phyloP scores from a whole-genome alignment of 2,888 invertebrate genomes.

The Trilocha varians region DNA sequence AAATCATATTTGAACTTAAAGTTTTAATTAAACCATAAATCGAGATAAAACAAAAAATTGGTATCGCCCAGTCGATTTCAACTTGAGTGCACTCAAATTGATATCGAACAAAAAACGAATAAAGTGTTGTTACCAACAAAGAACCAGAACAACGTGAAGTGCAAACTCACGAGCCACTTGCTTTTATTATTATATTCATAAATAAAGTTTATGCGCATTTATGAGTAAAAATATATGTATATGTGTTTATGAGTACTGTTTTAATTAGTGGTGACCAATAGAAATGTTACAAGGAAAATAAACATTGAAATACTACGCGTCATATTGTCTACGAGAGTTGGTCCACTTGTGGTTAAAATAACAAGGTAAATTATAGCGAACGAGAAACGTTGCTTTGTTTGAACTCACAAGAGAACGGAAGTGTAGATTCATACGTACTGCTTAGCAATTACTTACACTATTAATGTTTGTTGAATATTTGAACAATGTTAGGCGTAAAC shows the following conservation, averaged over 20 bases:
- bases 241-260: not conserved
- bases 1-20: not conserved
- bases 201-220: not conserved
- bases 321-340: constrained; percentile 2
- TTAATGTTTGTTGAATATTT: not conserved
- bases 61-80: not conserved
- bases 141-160: not conserved
- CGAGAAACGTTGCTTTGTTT: not conserved
- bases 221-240: not conserved
- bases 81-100: constrained; percentile 2
- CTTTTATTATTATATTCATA: not conserved
- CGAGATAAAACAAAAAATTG: not conserved
- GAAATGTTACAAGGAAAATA: constrained; percentile 5
- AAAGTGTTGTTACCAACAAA: not conserved
- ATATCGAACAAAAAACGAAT: not conserved
- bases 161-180: not conserved
- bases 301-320: constrained; percentile 6
- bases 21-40: not conserved
- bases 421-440: not conserved
- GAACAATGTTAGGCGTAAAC: not conserved
- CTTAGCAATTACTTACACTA: not conserved
- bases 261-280: not conserved
- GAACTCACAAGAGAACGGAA: not conserved
- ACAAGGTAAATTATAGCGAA: constrained; percentile 2
- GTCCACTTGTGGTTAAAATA: constrained; percentile 4